phyloP scores from a whole-genome alignment of 2,888 invertebrate genomes.

The Callyntrura sp. region DNA sequence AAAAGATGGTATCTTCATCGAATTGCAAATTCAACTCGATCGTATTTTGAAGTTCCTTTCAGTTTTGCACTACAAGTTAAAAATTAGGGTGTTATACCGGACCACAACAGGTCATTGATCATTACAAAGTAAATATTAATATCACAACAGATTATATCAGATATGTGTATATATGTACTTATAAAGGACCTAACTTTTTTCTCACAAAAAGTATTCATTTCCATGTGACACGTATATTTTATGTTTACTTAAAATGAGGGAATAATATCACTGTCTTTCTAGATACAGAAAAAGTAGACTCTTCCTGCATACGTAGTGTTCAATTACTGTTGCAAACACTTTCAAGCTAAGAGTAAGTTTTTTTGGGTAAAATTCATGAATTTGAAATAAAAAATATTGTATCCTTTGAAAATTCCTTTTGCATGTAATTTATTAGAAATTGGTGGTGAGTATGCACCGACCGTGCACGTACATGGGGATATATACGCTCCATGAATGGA shows the following conservation, averaged over 20 bases:
- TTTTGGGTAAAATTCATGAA: neutral
- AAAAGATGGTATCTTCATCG: neutral
- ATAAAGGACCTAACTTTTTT: neutral
- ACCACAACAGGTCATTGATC: slow-evolving; percentile 5
- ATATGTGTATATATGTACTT: slow-evolving; percentile 8
- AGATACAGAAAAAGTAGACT: neutral
- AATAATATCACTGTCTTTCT: neutral
- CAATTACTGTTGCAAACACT: neutral
- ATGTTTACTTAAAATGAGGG: neutral
- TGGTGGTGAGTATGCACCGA: neutral
- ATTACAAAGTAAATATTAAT: neutral
- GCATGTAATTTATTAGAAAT: neutral
- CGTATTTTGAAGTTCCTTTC: neutral
- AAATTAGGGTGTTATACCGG: neutral
- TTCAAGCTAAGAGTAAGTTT: neutral
- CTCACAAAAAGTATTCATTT: neutral
- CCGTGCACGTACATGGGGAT: neutral
- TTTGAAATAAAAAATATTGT: neutral
- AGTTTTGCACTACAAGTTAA: neutral
- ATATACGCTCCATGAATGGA: neutral
- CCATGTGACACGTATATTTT: neutral
- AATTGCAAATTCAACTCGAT: slow-evolving; percentile 51
- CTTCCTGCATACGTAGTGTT: neutral
- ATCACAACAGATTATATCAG: neutral
- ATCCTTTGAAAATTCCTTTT: neutral